Percentiles rank a stretch among this genome's conserved stretches.
Evolutionary conservation across 2,797 vertebrate species (phyloP).

Genomic region (Sebastes umbrosus): DNA sequence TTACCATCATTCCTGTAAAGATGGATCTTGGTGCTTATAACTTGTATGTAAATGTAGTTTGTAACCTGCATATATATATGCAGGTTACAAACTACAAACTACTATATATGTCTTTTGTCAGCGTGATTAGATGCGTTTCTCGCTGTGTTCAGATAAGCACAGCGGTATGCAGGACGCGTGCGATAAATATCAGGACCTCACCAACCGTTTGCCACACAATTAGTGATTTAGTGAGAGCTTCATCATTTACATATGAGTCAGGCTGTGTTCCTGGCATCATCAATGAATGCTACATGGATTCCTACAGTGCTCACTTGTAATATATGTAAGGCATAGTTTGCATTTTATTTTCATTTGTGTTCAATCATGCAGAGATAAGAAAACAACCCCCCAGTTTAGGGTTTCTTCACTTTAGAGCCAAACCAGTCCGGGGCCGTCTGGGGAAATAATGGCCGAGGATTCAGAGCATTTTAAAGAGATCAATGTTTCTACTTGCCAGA

Average conservation of each 20-base stretch:
- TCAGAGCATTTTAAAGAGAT: conserved; percentile 64
- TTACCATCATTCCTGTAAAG: neutral
- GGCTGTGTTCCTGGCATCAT: conserved; percentile 16
- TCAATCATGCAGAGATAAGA: conserved; percentile 4
- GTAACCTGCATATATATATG: conserved; percentile 2
- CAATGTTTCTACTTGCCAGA: conserved; percentile 62
- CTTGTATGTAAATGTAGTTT: conserved; percentile 18
- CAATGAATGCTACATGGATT: conserved; percentile 37
- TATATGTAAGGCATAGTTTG: conserved; percentile 25
- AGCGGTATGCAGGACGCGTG: conserved; percentile 1
- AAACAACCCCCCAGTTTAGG: conserved; percentile 4
- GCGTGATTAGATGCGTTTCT: conserved; percentile 12
- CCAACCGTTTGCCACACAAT: conserved; percentile 12
- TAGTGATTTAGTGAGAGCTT: conserved; percentile 48
- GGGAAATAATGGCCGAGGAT: conserved; percentile 47
- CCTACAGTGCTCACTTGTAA: conserved; percentile 19
- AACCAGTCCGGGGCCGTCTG: neutral
- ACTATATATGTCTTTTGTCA: conserved; percentile 2
- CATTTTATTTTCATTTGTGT: conserved; percentile 36
- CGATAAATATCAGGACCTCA: conserved; percentile 38
- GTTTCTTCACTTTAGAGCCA: conserved; percentile 20
- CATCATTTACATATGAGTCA: conserved; percentile 52
- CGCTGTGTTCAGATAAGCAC: conserved; percentile 5
- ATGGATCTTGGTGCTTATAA: neutral
- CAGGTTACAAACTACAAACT: no score